Percentiles rank a stretch among this genome's conserved stretches.
These are phyloP conservation scores for Pocillopora meandrina DNA, from an alignment of 92 coral and sea anemone species.

Conservation along the genomic window DNA sequence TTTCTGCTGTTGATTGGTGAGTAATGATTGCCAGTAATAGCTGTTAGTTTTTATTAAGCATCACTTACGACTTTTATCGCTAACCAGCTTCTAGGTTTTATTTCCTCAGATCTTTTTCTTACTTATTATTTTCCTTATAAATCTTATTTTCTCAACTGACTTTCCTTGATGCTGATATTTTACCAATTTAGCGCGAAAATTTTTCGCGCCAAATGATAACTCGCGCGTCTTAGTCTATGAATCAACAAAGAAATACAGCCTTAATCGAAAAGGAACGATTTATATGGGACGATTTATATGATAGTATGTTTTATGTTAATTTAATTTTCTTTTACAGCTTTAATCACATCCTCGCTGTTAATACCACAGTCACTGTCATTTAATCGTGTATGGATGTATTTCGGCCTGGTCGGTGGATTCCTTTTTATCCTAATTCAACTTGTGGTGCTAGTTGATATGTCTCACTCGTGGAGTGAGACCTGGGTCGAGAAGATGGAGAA, in stretches of 20 bases:
- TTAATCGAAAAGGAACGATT: too few relatives aligned
- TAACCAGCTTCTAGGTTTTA: too few relatives aligned
- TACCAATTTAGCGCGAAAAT: too few relatives aligned
- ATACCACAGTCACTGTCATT: conserved; percentile 61
- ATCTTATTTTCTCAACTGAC: too few relatives aligned
- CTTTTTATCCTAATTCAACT: conserved; percentile 73
- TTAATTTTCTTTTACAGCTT: conserved; percentile 37
- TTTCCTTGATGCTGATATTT: too few relatives aligned
- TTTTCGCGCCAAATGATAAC: too few relatives aligned
- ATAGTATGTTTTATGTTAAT: background rate
- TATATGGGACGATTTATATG: too few relatives aligned
- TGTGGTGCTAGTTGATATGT: conserved; percentile 66
- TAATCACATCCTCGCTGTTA: conserved; percentile 49
- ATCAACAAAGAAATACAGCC: too few relatives aligned
- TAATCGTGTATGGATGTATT: conserved; percentile 68
- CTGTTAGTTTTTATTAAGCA: background rate
- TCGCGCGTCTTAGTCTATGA: too few relatives aligned
- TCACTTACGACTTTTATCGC: background rate
- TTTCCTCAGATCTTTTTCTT: too few relatives aligned
- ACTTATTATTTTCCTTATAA: too few relatives aligned
- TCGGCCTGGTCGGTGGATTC: conserved; percentile 73
- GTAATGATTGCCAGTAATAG: conserved; percentile 1
- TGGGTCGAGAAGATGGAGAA: conserved; percentile 64
- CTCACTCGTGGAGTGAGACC: conserved; percentile 63
- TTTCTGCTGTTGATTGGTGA: conserved; percentile 58